phyloP scores from a whole-genome alignment of 2,113 vertebrate genomes.

The human (Homo sapiens) region GRCh38 chr3:108494001-108494500 shows the following conservation, averaged over 20 bases:
- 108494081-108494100: too few relatives aligned
- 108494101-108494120: neutral
- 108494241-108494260: fast-evolving
- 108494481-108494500: neutral
- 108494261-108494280: neutral
- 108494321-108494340: neutral
- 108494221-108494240: neutral
- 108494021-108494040: neutral
- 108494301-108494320: neutral
- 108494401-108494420: neutral
- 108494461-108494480: neutral
- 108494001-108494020: neutral
- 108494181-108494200: neutral
- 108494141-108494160: neutral
- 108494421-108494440: neutral
- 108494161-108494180: neutral
- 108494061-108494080: neutral
- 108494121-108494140: neutral
- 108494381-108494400: neutral
- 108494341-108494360: neutral
- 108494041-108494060: too few relatives aligned
- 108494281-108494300: neutral
- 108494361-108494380: neutral
- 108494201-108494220: neutral
- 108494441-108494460: neutral